Evolutionary conservation across 2,113 vertebrate species (phyloP), one percentile per base, ranked within the genome.

Genomic region (Acanthochromis polyacanthus): DNA sequence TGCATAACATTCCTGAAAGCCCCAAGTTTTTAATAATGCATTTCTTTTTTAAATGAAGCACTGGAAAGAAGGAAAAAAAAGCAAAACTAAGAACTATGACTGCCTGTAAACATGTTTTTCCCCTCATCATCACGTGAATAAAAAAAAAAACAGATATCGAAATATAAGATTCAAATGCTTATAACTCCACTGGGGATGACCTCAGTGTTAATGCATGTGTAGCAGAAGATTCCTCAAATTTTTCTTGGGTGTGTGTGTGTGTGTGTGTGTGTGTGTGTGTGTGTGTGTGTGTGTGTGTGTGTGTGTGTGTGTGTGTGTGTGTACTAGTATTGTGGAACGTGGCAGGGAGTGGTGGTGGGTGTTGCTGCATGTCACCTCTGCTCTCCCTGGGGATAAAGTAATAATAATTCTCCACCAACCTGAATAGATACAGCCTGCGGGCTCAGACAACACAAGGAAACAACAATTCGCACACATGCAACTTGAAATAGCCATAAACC

Each of bases 401-500:
- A 78, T 83, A 80, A 83, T 84, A 87, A 83, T 82, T 82, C 63
- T 57, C 68, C 32, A 78, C 75, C 40, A 53, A 36, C 58, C 75
- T 75, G 77, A 79, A 78, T 25, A 86, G 74, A 88, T 83, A 57
- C 15, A 61, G 56, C 80, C 48, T 15, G 40, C 53, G 55, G 82
- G 60, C 45, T 81, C 62, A 53, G 72, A 84, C 71, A 81, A 81
- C 67, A 74, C 85, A 86, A 46, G 63, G 52, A 62, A 59, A 76
- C 51, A 71, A 70, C 71, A 73, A 76, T 72, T 51, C 61, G 51
- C 61, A 69, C 75, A 75, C 50, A 63, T 63, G 46, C 20, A 69
- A 59, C 19, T 17, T 72, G 36, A 86, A 90, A 75, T 50, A 84
- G 72, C 56, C 70, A 85, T 83, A 86, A 90, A 89, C 69, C 38